Evolutionary conservation across 1,140 invertebrate species (phyloP).

Genomic region (Hormaphis cornu): DNA sequence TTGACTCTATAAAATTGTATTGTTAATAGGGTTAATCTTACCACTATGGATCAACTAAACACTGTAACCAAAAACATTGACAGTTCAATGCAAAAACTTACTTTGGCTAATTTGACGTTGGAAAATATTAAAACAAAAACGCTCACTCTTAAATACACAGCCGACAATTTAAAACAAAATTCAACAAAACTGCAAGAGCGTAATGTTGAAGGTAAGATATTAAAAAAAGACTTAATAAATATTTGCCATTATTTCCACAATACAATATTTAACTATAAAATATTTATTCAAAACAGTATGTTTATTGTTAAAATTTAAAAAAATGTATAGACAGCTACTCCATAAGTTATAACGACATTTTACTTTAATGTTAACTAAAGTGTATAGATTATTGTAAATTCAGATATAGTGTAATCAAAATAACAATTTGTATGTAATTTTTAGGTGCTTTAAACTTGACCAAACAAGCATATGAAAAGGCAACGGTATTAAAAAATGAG

Average conservation of each 20-base stretch:
- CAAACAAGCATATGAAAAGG: conserved; percentile 62
- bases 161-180: conserved; percentile 66
- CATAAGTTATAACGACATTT: no score
- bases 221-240: neutral
- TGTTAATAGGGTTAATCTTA: conserved; percentile 32
- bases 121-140: conserved; percentile 63
- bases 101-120: conserved; percentile 65
- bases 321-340: no score
- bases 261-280: no score
- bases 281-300: no score
- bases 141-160: conserved; percentile 60
- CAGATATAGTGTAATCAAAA: no score
- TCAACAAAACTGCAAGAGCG: conserved; percentile 86
- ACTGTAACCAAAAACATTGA: conserved; percentile 56
- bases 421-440: neutral
- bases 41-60: conserved; percentile 49
- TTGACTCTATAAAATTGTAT: neutral
- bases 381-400: no score
- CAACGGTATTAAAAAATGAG: conserved; percentile 56
- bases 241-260: neutral
- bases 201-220: conserved; percentile 68
- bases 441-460: conserved; percentile 80
- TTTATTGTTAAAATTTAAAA: no score
- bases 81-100: conserved; percentile 65
- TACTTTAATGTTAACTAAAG: no score